Percentiles rank a stretch among this genome's conserved stretches.
phyloP scores from a whole-genome alignment of 2,797 vertebrate species.

The Girardinus metallicus region DNA sequence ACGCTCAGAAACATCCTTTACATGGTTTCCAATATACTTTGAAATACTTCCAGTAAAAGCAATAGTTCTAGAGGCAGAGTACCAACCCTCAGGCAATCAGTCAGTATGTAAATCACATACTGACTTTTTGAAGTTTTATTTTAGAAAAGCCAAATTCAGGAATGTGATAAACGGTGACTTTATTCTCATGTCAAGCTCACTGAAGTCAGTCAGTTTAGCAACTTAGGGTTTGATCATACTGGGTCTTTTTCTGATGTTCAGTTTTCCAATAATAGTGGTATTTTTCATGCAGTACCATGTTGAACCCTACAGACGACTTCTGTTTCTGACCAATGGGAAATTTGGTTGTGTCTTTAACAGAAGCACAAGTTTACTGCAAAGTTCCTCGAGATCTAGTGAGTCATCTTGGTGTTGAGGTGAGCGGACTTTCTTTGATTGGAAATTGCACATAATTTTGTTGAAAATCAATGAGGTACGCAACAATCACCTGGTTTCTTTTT shows the following conservation, averaged over 20 bases:
- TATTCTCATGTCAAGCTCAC: not conserved
- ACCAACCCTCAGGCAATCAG: no score
- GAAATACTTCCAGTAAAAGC: no score
- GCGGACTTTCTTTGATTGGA: not conserved
- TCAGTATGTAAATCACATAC: no score
- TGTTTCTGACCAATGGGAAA: not conserved
- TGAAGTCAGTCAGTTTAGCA: no score
- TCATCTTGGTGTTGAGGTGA: slow-evolving; percentile 62
- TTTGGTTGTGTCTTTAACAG: slow-evolving; percentile 28
- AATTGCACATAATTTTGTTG: no score
- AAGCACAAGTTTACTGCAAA: slow-evolving; percentile 28
- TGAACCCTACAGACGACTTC: not conserved
- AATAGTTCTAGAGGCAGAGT: no score
- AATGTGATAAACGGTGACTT: not conserved
- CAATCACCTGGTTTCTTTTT: not conserved
- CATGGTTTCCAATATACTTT: no score
- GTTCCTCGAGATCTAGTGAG: slow-evolving; percentile 46
- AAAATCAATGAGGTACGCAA: no score
- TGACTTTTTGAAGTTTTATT: not conserved
- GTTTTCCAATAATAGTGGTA: not conserved
- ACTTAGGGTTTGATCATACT: no score
- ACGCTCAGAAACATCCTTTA: no score
- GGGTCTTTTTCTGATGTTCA: not conserved
- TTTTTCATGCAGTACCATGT: not conserved
- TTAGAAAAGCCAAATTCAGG: not conserved